These are phyloP conservation scores for Listronotus oregonensis DNA, from an alignment of 1,140 invertebrate species.

Conservation along the genomic window DNA sequence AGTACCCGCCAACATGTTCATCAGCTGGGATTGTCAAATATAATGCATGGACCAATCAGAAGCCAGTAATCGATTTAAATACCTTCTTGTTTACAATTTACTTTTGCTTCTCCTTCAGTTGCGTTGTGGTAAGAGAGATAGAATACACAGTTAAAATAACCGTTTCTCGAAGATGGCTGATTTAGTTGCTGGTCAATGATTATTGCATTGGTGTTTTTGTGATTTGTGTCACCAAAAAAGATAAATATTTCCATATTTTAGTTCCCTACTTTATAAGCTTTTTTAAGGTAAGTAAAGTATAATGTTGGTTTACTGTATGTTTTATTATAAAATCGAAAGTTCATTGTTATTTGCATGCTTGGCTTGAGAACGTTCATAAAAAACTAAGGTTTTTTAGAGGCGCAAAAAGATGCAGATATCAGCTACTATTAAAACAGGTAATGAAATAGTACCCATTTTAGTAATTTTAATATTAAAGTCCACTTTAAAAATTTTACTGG, in stretches of 20 bases:
- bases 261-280: not conserved
- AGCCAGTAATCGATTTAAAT: too few relatives aligned
- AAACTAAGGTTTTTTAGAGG: too few relatives aligned
- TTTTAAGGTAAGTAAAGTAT: constrained; percentile 5
- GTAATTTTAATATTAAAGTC: too few relatives aligned
- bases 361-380: too few relatives aligned
- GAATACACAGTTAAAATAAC: not conserved
- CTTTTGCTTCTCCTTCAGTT: not conserved
- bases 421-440: too few relatives aligned
- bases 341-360: too few relatives aligned
- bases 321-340: too few relatives aligned
- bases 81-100: not conserved
- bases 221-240: constrained; percentile 10
- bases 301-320: not conserved
- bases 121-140: too few relatives aligned
- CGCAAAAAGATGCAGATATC: too few relatives aligned
- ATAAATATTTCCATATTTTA: not conserved
- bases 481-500: too few relatives aligned
- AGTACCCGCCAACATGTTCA: not conserved
- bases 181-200: too few relatives aligned
- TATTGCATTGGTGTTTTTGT: not conserved
- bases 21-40: not conserved
- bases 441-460: too few relatives aligned
- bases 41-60: not conserved
- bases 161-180: not conserved